Evolutionary conservation across 2,113 vertebrate genomes (phyloP).

Genomic region (Antigone vipio): DNA sequence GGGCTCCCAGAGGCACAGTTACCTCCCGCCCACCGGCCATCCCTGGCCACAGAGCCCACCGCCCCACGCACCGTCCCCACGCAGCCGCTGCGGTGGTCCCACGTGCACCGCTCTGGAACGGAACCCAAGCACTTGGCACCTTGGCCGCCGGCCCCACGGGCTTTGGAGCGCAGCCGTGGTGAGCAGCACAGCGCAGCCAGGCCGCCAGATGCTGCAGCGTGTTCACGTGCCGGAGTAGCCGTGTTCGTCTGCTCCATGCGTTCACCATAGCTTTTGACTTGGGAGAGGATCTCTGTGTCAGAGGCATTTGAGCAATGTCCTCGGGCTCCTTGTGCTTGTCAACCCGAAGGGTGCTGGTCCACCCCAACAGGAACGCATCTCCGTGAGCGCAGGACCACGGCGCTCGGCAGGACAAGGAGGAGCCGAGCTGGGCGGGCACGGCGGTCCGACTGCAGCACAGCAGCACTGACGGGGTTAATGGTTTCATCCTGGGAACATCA

Average conservation of each 20-base stretch:
- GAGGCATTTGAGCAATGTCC: not conserved
- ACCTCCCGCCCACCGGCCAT: not conserved
- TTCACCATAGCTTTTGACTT: not conserved
- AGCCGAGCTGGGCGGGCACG: rapidly evolving
- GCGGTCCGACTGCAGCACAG: not conserved
- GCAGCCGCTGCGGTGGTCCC: no score
- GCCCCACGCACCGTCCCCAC: no score
- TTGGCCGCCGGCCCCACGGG: rapidly evolving
- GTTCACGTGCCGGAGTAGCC: not conserved
- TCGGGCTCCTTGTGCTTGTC: not conserved
- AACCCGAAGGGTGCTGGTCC: not conserved
- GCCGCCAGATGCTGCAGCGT: not conserved
- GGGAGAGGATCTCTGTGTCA: not conserved
- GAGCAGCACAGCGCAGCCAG: no score
- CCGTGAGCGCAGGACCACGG: rapidly evolving
- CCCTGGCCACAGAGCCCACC: no score
- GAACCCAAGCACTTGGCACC: not conserved
- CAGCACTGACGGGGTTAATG: not conserved
- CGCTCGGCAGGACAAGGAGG: rapidly evolving
- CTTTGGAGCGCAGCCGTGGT: no score
- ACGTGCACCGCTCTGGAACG: not conserved
- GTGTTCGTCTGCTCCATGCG: not conserved
- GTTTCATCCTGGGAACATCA: not conserved
- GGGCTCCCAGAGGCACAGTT: not conserved
- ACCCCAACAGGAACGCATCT: not conserved